Evolutionary conservation across 2,888 invertebrate species (phyloP).

Genomic region (Podabrus alpinus): DNA sequence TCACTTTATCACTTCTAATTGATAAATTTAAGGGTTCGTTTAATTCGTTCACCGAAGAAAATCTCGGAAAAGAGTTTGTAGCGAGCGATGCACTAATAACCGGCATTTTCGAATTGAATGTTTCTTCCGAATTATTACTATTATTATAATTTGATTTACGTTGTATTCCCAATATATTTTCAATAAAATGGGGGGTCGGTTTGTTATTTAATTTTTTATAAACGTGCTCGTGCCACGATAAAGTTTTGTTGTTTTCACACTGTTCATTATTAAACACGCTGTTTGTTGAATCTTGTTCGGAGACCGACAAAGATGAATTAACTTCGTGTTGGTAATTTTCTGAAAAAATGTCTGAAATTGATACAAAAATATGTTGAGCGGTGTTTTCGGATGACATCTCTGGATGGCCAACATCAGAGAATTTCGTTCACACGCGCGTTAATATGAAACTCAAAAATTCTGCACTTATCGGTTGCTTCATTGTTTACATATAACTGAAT

Average conservation of each 20-base stretch:
- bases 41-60: conserved; percentile 40
- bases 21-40: conserved; percentile 54
- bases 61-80: conserved; percentile 36
- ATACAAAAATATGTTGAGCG: conserved; percentile 19
- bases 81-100: conserved; percentile 33
- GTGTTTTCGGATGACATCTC: conserved; percentile 27
- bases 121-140: conserved; percentile 30
- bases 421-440: conserved; percentile 25
- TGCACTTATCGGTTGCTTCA: conserved; percentile 36
- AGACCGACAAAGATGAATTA: conserved; percentile 17
- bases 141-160: conserved; percentile 18
- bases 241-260: conserved; percentile 28
- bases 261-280: conserved; percentile 28
- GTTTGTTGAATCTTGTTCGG: conserved; percentile 23
- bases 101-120: conserved; percentile 28
- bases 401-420: conserved; percentile 24
- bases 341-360: conserved; percentile 21
- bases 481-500: conserved; percentile 35
- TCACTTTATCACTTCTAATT: conserved; percentile 49
- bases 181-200: conserved; percentile 86
- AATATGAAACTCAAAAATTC: conserved; percentile 25
- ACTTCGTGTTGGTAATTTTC: conserved; percentile 9
- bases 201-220: conserved; percentile 80
- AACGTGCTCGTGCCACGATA: conserved; percentile 87
- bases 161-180: conserved; percentile 76